These are phyloP conservation scores for Eupleurogrammus muticus DNA, from an alignment of 2,797 vertebrate genomes.

Conservation along the genomic window DNA sequence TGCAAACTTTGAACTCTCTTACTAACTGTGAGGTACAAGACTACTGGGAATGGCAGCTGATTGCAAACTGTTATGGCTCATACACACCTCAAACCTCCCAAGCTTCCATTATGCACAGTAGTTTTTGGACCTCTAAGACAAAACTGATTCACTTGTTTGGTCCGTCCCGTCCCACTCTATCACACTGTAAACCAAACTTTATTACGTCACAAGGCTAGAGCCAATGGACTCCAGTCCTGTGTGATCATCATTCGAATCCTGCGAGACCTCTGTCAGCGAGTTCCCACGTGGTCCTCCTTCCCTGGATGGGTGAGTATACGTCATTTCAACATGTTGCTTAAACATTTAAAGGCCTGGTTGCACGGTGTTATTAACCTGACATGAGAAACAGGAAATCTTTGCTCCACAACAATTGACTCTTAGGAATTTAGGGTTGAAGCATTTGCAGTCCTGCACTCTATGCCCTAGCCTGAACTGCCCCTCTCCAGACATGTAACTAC, in stretches of 20 bases:
- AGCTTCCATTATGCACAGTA: conserved; percentile 97
- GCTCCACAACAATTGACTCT: too few species aligned
- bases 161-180: conserved; percentile 68
- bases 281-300: conserved; percentile 96
- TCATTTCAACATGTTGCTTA: neutral
- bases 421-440: too few species aligned
- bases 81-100: conserved; percentile 72
- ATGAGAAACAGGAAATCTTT: neutral
- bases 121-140: conserved; percentile 90
- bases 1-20: conserved; percentile 94
- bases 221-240: conserved; percentile 98
- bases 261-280: conserved; percentile 95
- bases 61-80: conserved; percentile 79
- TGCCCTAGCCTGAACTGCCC: too few species aligned
- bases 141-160: conserved; percentile 70
- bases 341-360: neutral
- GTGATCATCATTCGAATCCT: conserved; percentile 98
- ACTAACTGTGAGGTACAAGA: conserved; percentile 97
- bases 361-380: neutral
- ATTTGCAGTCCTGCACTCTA: too few species aligned
- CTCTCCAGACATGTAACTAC: too few species aligned
- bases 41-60: conserved; percentile 97
- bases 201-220: conserved; percentile 97
- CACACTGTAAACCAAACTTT: conserved; percentile 86
- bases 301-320: conserved; percentile 93